Evolutionary conservation across 2,113 vertebrate genomes (phyloP), one percentile per base, ranked within the genome.

Genomic region (Budorcas taxicolor): DNA sequence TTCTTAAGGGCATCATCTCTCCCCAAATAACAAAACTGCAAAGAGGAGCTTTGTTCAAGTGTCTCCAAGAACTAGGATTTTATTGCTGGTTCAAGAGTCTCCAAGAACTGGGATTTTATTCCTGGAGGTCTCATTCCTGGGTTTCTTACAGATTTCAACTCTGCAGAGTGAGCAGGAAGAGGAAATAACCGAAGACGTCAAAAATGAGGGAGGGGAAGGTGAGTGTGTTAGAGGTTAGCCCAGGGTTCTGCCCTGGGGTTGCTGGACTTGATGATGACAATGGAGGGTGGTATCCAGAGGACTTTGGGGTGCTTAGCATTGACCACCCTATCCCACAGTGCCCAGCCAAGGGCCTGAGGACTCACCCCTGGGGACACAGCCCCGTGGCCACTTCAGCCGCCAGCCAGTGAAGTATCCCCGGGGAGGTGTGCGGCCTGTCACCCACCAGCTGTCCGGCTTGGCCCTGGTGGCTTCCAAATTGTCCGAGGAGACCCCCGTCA

Each of bases 321-420:
- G 64, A 47, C n/a, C 90, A 96, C 47, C 1, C 74, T 62, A 87
- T 60, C 1, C 64, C 71, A 2, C 91, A 97, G 97, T 40, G 50
- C 58, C 97, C 14, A 95, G 64, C 14, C 58, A 92, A 0, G 97
- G 90, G 8, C 91, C 83, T 2, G 98, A 98, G 91, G 98, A 98
- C 23, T 52, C 71, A 0, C 78, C 91, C 13, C 81, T 97, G 14
- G 98, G 96, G n/a, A 95, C 98, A 14, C 99, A 99, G 55, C 97
- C 98, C 47, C 98, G 98, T 7, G 97, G 98, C 87, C 99, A 99
- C 95, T 99, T 99, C 98, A 99, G 98, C 98, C 99, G 99, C 40
- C 99, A 99, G 95, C 99, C 99, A 0, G 98, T 99, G 43, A 99
- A 99, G 96, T 99, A 99, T 67, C 67, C 98, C 33, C 98, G 99